phyloP scores from a whole-genome alignment of 2,888 invertebrate genomes.

The Hymenopus coronatus region DNA sequence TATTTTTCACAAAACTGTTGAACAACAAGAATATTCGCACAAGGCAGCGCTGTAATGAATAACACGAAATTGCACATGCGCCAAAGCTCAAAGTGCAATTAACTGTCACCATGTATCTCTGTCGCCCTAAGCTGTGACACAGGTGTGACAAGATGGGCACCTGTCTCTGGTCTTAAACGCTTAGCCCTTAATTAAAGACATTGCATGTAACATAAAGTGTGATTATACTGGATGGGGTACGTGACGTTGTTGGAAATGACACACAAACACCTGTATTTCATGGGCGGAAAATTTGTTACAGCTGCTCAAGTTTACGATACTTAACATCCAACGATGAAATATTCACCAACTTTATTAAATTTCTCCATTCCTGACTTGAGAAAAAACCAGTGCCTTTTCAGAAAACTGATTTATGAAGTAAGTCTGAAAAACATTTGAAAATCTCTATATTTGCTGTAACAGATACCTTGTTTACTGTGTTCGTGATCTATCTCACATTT shows the following conservation, averaged over 20 bases:
- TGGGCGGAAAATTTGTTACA: neutral
- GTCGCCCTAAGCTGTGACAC: neutral
- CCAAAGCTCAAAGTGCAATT: neutral
- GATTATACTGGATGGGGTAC: neutral
- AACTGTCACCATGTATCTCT: neutral
- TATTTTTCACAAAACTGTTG: too few relatives aligned
- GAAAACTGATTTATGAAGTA: too few relatives aligned
- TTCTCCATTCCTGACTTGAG: neutral
- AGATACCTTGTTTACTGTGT: too few relatives aligned
- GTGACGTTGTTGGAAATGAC: neutral
- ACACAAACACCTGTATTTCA: neutral
- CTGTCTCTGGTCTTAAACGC: neutral
- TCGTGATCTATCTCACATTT: too few relatives aligned
- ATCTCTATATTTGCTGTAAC: too few relatives aligned
- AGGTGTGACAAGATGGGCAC: neutral
- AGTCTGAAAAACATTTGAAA: too few relatives aligned
- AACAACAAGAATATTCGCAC: too few relatives aligned
- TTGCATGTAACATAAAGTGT: neutral
- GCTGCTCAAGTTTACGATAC: neutral
- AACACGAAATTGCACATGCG: neutral
- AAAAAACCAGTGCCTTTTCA: too few relatives aligned
- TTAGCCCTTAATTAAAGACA: neutral
- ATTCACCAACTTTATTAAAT: neutral
- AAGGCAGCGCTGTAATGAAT: too few relatives aligned
- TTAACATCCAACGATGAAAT: neutral